Conservation (phyloP, 2,888 invertebrate genomes). For the Parapristionchus giblindavisi region DNA sequence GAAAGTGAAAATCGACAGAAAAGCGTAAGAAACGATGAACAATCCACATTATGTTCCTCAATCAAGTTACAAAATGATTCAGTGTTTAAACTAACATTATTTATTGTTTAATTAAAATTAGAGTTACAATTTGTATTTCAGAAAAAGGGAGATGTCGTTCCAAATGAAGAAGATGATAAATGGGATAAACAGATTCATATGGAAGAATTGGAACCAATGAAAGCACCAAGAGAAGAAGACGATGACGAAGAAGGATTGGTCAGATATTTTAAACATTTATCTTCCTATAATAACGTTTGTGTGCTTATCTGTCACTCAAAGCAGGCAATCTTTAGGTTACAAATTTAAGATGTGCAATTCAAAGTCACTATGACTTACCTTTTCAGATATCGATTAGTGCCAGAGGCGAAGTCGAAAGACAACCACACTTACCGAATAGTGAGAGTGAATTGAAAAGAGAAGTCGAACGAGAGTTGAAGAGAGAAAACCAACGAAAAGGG, state of each 20-base stretch:
- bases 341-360: no score
- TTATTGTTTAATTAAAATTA: not conserved
- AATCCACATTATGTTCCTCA: no score
- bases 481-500: slow-evolving; percentile 10
- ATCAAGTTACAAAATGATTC: not conserved
- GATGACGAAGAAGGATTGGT: slow-evolving; percentile 1
- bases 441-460: not conserved
- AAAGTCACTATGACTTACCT: no score
- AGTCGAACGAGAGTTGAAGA: slow-evolving; percentile 3
- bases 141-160: slow-evolving; percentile 5
- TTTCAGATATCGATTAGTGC: no score
- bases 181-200: not conserved
- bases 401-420: no score
- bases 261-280: no score
- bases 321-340: no score
- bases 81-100: not conserved
- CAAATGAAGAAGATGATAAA: not conserved
- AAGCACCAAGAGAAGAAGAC: slow-evolving; percentile 5
- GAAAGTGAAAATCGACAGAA: no score
- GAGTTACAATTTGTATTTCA: not conserved
- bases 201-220: slow-evolving; percentile 18
- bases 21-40: no score
- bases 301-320: no score
- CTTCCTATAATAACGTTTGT: no score
- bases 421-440: no score